Percentiles rank a stretch among this genome's conserved stretches.
Evolutionary conservation across 1,140 invertebrate species (phyloP).

Genomic region (Anastrepha ludens): DNA sequence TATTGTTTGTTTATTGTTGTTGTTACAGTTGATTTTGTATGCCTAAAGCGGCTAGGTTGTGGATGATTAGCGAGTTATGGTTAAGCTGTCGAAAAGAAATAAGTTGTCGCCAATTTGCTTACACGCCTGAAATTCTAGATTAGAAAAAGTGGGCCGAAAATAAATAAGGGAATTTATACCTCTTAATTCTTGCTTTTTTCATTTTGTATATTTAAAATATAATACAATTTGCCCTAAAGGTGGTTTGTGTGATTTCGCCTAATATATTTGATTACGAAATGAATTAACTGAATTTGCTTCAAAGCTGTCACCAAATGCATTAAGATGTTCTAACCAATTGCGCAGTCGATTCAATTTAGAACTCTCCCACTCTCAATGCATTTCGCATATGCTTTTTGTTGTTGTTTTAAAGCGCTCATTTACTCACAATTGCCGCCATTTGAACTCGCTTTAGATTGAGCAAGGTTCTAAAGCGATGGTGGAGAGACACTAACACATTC

Average conservation of each 20-base stretch:
- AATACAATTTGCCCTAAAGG: neutral
- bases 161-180: no score
- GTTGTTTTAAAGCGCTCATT: neutral
- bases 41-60: slow-evolving; percentile 54
- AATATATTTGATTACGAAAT: no score
- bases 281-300: no score
- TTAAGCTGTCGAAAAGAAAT: neutral
- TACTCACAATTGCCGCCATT: neutral
- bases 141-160: neutral
- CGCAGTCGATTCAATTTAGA: neutral
- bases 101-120: neutral
- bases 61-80: neutral
- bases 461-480: neutral
- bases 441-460: slow-evolving; percentile 18
- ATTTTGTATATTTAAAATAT: no score
- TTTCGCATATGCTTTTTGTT: neutral
- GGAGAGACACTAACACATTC: neutral
- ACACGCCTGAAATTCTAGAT: neutral
- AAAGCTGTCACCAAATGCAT: neutral
- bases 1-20: slow-evolving; percentile 53
- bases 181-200: no score
- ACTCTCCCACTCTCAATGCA: neutral
- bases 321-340: neutral
- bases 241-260: no score
- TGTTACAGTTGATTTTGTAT: slow-evolving; percentile 52